Evolutionary conservation across 1,140 invertebrate species (phyloP).

Genomic region (Harpegnathos saltator): DNA sequence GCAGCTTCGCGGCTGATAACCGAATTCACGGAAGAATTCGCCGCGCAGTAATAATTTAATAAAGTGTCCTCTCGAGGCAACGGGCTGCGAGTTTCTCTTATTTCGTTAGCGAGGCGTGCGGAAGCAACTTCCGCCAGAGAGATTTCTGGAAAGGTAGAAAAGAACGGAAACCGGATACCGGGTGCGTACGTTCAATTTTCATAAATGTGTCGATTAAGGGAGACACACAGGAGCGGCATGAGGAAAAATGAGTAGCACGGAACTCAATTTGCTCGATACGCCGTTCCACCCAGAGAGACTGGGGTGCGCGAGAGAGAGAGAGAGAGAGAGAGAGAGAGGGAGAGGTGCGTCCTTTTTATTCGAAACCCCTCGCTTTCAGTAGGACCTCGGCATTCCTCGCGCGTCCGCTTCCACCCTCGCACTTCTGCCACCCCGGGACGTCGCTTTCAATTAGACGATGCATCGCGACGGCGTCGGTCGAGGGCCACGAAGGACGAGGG

Average conservation of each 20-base stretch:
- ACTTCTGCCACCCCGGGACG: constrained; percentile 23
- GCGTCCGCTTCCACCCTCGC: constrained; percentile 32
- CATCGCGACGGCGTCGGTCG: constrained; percentile 45
- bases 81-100: not conserved
- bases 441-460: constrained; percentile 74
- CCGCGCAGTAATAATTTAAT: too few relatives aligned
- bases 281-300: too few relatives aligned
- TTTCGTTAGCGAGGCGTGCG: constrained; percentile 1
- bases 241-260: constrained; percentile 4
- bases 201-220: constrained; percentile 47
- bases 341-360: constrained; percentile 51
- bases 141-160: not conserved
- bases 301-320: too few relatives aligned
- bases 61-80: too few relatives aligned
- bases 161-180: too few relatives aligned
- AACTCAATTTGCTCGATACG: constrained; percentile 52
- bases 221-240: not conserved
- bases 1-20: not conserved
- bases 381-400: constrained; percentile 35
- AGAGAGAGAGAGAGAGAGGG: not conserved
- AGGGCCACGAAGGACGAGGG: constrained; percentile 16
- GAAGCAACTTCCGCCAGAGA: not conserved
- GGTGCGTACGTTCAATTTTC: constrained; percentile 37
- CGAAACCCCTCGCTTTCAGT: constrained; percentile 22
- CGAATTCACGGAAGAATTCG: constrained; percentile 1